Conservation (phyloP, 2,888 invertebrate species). For the Scotopteryx bipunctaria region DNA sequence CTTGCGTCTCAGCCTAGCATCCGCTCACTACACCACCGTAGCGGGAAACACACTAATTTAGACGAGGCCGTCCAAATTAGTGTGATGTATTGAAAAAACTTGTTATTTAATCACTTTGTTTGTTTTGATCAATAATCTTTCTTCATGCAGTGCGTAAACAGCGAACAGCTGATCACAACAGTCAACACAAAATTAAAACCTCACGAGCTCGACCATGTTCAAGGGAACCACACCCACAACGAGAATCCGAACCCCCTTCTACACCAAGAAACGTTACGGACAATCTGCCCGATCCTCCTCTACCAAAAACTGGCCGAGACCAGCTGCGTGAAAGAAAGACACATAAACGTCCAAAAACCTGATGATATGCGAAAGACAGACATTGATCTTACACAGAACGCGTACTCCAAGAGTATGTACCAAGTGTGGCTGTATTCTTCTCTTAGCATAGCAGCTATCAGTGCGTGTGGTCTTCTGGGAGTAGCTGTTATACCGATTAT, state of each 20-base stretch:
- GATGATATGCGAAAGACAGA: conserved; percentile 15
- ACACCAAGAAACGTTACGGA: conserved; percentile 66
- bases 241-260: conserved; percentile 52
- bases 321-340: conserved; percentile 77
- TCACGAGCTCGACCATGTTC: conserved; percentile 49
- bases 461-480: conserved; percentile 93
- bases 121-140: too few relatives aligned
- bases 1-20: too few relatives aligned
- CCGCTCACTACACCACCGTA: too few relatives aligned
- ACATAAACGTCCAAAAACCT: conserved; percentile 30
- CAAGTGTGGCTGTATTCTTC: conserved; percentile 93
- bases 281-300: conserved; percentile 86
- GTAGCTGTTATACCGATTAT: conserved; percentile 96
- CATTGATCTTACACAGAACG: conserved; percentile 42
- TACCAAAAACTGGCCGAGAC: conserved; percentile 85
- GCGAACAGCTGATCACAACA: conserved; percentile 69
- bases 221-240: conserved; percentile 45
- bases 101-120: too few relatives aligned
- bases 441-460: conserved; percentile 91
- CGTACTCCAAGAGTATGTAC: conserved; percentile 62
- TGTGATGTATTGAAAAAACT: too few relatives aligned
- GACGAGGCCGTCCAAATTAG: too few relatives aligned
- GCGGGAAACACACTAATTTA: too few relatives aligned
- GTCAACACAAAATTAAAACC: conserved; percentile 70
- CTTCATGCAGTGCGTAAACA: conserved; percentile 80